Base-by-base conservation (phyloP, 2,797 vertebrate genomes). In the Sphenodon punctatus region DNA sequence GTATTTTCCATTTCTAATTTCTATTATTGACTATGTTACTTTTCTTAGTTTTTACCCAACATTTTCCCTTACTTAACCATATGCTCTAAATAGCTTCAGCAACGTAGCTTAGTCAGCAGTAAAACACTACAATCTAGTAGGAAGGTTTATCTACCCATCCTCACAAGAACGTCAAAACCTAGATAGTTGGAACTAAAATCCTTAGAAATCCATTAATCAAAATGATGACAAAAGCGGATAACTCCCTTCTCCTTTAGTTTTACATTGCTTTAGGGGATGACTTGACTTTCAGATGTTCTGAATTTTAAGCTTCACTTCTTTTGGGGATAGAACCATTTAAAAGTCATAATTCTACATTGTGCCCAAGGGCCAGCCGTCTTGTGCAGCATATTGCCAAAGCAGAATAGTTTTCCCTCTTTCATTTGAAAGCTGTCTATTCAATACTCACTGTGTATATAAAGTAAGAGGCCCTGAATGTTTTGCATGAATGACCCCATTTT, bases 1-100 rank as follows among this genome's bases (percentile, higher is more conserved):
- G 8, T 27, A 17, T 46, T 19, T 34, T 78, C 45, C 25, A 25
- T 67, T 78, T 69, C 59, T 43, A 60, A 43, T 2, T 4, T 59
- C 74, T 49, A 15, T n/a, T 48, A 25, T n/a, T 49, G n/a, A 49
- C 27, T 51, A n/a, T 51, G 14, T 7, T 11, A 10, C 22, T 85
- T 78, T 55, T 27, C 49, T n/a, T n/a, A n/a, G n/a, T 64, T 56
- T 56, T 43, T 60, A 9, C 68, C 8, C 1, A 39, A 3, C 10
- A 80, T 70, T 78, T 88, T 59, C 78, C 78, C 49, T 27, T 51
- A 27, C 7, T 75, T 49, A 63, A n/a, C n/a, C n/a, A n/a, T n/a
- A n/a, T n/a, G n/a, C n/a, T 63, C 34, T 75, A 82, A 75, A 80
- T 42, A 46, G 67, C 84, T 4, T 43, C 23, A 46, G 16, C 55